Evolutionary conservation across 2,113 vertebrate species (phyloP).

Genomic region (Lipotes vexillifer): DNA sequence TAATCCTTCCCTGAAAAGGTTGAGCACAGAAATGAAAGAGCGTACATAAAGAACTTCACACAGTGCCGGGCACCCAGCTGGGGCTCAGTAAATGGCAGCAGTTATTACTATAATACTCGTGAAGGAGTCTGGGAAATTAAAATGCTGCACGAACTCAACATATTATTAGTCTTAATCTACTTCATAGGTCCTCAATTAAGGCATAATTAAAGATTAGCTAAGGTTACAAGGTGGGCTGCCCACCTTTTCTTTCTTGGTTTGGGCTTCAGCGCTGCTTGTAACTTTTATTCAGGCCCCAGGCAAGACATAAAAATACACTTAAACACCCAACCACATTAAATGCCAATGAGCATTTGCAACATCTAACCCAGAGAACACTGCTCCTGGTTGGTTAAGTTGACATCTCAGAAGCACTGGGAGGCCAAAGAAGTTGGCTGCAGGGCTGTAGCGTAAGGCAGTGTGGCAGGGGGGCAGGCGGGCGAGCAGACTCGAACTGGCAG

Average conservation of each 20-base stretch:
- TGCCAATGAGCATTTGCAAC: slow-evolving; percentile 36
- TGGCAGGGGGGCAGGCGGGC: neutral
- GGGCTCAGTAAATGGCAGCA: neutral
- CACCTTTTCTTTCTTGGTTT: slow-evolving; percentile 52
- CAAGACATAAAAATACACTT: slow-evolving; percentile 58
- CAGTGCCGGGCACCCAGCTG: neutral
- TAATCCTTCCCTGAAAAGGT: neutral
- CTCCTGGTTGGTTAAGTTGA: neutral
- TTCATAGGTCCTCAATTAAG: slow-evolving; percentile 53
- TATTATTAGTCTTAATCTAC: slow-evolving; percentile 51
- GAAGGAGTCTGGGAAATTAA: slow-evolving; percentile 53
- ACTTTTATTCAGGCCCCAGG: slow-evolving; percentile 63
- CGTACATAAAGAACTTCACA: neutral
- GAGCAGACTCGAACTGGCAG: neutral
- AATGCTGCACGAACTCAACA: slow-evolving; percentile 34
- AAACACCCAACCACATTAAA: slow-evolving; percentile 40
- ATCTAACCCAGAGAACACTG: neutral
- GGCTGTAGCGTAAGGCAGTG: rapidly evolving
- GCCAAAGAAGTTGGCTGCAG: too few species aligned
- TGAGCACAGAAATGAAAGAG: neutral
- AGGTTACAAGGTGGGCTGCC: slow-evolving; percentile 59
- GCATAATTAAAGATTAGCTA: slow-evolving; percentile 64
- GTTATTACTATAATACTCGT: slow-evolving; percentile 33
- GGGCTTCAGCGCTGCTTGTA: slow-evolving; percentile 41
- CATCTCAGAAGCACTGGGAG: neutral